Evolutionary conservation across 2,888 invertebrate species (phyloP), one percentile per base, ranked within the genome.

Genomic region (Polylopha cassiicola): DNA sequence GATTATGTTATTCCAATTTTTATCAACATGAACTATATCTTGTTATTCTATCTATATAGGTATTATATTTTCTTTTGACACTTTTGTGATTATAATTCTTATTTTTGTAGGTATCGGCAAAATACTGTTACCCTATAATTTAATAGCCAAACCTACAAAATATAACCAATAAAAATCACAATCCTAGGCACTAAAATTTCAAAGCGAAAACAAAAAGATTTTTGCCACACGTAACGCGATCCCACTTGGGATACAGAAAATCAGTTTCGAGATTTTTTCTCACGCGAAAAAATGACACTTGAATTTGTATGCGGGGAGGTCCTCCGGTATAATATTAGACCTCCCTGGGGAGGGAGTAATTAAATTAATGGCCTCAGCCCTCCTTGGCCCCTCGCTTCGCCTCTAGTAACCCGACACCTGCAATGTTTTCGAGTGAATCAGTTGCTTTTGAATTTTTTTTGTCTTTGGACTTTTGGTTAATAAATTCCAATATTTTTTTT

Each of bases 311-410:
- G 72, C 71, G 48, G 65, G 57, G 56, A 50, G 53, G 65, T 66
- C 58, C 63, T 76, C 80, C 76, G 62, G 73, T 73, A 75, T 72
- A 76, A 76, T 78, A 81, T 81, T 77, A 80, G 81, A 65, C 63
- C 59, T 77, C 81, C 74, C 81, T 57, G 53, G 80, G 73, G 84
- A 74, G 74, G 58, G 57, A 63, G 61, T 82, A 85, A 85, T 84
- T 84, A 80, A 82, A 84, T 85, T 85, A 84, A 84, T 80, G 82
- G 77, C 73, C 76, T 69, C 76, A 59, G 73, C 76, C 81, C 82
- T 74, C 72, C 65, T 63, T 61, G 63, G 63, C 69, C 67, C 71
- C 70, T 55, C 67, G 69, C 66, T 66, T 65, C 68, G 72, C 62
- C 58, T 65, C 66, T 63, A 68, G 84, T 81, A 82, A 85, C 73